These are phyloP conservation scores for Eulacestoma nigropectus DNA, from an alignment of 2,113 vertebrate genomes.

Conservation along the genomic window DNA sequence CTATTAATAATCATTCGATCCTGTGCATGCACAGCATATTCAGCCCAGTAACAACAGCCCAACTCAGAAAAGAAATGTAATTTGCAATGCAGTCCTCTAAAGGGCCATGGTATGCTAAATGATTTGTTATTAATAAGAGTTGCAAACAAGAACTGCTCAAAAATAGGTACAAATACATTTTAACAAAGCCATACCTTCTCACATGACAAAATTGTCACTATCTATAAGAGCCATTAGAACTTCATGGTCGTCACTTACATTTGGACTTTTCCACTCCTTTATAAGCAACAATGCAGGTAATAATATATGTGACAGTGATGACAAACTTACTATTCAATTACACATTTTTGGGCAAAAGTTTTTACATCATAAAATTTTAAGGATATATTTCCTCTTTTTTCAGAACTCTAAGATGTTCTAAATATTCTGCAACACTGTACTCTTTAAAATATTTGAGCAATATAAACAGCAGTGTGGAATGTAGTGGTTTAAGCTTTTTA, in stretches of 20 bases:
- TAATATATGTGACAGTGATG: background rate
- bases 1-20: slow-evolving; percentile 41
- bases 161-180: background rate
- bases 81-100: background rate
- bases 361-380: background rate
- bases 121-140: background rate
- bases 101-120: background rate
- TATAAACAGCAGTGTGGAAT: background rate
- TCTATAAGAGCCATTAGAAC: background rate
- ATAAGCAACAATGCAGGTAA: background rate
- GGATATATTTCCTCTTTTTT: background rate
- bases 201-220: background rate
- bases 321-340: background rate
- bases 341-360: background rate
- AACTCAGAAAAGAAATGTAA: background rate
- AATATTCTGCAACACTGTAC: background rate
- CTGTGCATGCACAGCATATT: slow-evolving; percentile 27
- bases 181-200: background rate
- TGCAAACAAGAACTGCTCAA: background rate
- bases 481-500: background rate
- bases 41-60: background rate
- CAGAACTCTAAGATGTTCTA: background rate
- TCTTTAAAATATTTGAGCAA: background rate
- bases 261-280: background rate
- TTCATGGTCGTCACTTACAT: background rate